Base-by-base conservation (phyloP, 2,113 vertebrate species). In the Malaclemys terrapin region DNA sequence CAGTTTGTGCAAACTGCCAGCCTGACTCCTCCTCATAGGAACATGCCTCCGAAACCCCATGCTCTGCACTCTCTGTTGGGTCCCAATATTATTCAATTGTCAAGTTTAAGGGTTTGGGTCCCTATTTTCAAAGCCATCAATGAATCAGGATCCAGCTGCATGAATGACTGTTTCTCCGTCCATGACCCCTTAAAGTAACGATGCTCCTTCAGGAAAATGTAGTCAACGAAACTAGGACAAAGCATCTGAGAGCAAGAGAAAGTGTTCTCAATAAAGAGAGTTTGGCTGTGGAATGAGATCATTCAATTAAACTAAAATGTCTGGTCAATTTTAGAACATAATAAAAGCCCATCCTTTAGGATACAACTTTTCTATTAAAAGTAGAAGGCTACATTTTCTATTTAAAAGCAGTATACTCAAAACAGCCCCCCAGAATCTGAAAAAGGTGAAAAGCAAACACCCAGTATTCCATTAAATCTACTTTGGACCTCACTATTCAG, bases 401-500 rank as follows among this genome's bases (percentile, higher is more conserved):
- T 90, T 91, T 82, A 14, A 90, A 88, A 94, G 87, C 4, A 45
- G 29, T 35, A 82, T 5, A 52, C 84, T 27, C 53, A 79, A 93
- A 92, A 83, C 24, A 78, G 12, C 11, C 38, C 85, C 17, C 89
- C 50, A 85, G 65, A 89, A 84, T 1, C 75, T 38, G 54, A n/a
- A 89, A 90, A 93, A 87, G 49, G 19, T 16, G 14, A 80, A 54
- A 91, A 94, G 6, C 22, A 93, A 95, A 11, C 38, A 89, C 31
- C 47, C 53, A 24, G 22, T 87, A 87, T 88, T 84, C 81, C 80
- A 72, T 72, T 38, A 87, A 75, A 86, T 86, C 50, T 81, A 42
- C 76, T 89, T 42, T 84, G 85, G 93, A 88, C 20, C 1, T 1
- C 22, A 72, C 42, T 19, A 65, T 17, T 57, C 87, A 94, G 86